Percentiles rank a stretch among this genome's conserved stretches.
These are phyloP conservation scores for Hecatera dysodea DNA, from an alignment of 2,888 invertebrate genomes.

Conservation along the genomic window DNA sequence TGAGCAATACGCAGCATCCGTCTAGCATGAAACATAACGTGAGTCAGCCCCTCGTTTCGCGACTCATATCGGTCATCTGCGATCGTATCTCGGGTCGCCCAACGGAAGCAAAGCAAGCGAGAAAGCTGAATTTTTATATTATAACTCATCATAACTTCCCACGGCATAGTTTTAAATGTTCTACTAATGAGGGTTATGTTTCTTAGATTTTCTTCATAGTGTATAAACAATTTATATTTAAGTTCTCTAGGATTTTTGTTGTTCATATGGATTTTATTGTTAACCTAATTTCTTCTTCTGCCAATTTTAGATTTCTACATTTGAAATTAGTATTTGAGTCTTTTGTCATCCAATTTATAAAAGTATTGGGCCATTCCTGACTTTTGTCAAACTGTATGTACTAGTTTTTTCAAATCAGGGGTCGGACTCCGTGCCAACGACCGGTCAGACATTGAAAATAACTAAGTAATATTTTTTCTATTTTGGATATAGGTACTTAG, in stretches of 20 bases:
- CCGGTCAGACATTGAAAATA: neutral
- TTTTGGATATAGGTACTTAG: neutral
- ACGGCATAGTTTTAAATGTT: slow-evolving; percentile 77
- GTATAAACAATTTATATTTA: neutral
- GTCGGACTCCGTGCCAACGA: neutral
- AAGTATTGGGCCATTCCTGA: neutral
- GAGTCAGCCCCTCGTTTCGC: slow-evolving; percentile 76
- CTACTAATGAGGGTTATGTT: slow-evolving; percentile 31
- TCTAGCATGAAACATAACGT: slow-evolving; percentile 64
- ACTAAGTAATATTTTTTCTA: slow-evolving; percentile 12
- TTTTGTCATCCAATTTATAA: neutral
- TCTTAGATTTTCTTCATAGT: slow-evolving; percentile 16
- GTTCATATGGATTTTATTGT: neutral
- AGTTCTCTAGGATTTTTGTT: neutral
- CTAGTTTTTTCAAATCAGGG: neutral
- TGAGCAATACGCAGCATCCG: slow-evolving; percentile 67
- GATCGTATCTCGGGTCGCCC: slow-evolving; percentile 83
- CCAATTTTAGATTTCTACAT: neutral
- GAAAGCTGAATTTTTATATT: slow-evolving; percentile 87
- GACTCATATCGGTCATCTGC: slow-evolving; percentile 81
- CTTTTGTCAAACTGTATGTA: neutral
- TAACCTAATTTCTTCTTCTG: neutral
- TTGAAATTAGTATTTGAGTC: neutral
- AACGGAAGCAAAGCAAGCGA: slow-evolving; percentile 85
- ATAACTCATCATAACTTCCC: slow-evolving; percentile 82